Percentiles rank a stretch among this genome's conserved stretches.
Evolutionary conservation across 1,140 invertebrate genomes (phyloP).

Genomic region (Formica exsecta): DNA sequence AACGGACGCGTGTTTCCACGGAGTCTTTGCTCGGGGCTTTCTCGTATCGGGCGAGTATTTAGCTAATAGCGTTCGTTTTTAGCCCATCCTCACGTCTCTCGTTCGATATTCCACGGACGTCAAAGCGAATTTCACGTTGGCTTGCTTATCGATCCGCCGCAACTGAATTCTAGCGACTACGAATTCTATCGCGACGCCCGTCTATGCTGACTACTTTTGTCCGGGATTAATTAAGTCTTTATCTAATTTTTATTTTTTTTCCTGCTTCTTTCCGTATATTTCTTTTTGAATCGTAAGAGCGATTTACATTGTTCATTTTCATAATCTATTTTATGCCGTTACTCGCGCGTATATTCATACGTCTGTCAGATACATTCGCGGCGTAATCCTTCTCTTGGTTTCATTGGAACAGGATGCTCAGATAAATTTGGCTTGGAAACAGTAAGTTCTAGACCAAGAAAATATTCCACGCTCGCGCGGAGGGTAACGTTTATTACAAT

Average conservation of each 20-base stretch:
- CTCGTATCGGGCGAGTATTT: background rate
- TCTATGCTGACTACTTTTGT: background rate
- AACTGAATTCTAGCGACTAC: background rate
- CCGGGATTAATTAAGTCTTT: background rate
- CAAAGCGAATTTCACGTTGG: background rate
- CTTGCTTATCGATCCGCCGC: background rate
- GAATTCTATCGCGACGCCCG: background rate
- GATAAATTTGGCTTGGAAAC: slow-evolving; percentile 49
- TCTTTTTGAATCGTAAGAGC: background rate
- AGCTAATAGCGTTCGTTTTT: background rate
- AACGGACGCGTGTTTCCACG: slow-evolving; percentile 5
- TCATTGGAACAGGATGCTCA: slow-evolving; percentile 35
- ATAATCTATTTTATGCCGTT: slow-evolving; percentile 25
- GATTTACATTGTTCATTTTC: background rate
- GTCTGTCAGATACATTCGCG: slow-evolving; percentile 14
- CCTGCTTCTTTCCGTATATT: background rate
- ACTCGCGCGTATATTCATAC: background rate
- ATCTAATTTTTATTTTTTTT: background rate
- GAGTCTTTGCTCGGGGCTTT: background rate
- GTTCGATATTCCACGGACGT: background rate
- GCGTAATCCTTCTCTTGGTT: slow-evolving; percentile 19
- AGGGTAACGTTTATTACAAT: slow-evolving; percentile 40
- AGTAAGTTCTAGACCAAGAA: slow-evolving; percentile 20
- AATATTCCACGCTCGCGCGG: slow-evolving; percentile 25
- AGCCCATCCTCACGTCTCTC: background rate